A percentile compares a stretch with the other conserved stretches of the same genome.
phyloP scores from a whole-genome alignment of 2,113 vertebrate genomes.

The Coptodon bakossiorum region DNA sequence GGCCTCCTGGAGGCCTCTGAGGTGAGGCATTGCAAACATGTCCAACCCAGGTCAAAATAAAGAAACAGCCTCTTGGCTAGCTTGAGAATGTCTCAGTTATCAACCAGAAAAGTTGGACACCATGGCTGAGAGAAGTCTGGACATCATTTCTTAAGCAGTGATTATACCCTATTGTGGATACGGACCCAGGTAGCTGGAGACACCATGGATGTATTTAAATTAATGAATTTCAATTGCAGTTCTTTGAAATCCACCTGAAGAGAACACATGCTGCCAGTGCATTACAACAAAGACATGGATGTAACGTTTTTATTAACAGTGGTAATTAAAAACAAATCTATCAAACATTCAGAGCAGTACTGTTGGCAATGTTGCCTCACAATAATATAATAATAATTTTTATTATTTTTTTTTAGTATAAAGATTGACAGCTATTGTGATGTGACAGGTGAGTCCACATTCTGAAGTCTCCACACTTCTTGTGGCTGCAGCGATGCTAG shows the following conservation, averaged over 20 bases:
- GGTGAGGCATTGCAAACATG: neutral
- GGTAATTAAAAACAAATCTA: neutral
- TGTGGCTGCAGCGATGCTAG: neutral
- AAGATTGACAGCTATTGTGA: neutral
- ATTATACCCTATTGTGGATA: neutral
- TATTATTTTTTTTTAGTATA: neutral
- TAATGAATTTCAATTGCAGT: neutral
- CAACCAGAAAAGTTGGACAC: neutral
- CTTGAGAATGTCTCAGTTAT: neutral
- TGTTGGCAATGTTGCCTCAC: neutral
- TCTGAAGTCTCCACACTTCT: neutral
- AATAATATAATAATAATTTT: neutral
- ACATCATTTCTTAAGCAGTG: neutral
- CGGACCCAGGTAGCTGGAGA: neutral
- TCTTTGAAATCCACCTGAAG: neutral
- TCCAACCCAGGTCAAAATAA: neutral
- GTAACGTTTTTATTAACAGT: neutral
- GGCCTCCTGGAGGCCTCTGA: neutral
- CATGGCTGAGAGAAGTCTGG: neutral
- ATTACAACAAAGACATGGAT: neutral
- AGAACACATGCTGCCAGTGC: neutral
- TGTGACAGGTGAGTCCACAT: neutral
- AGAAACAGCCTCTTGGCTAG: neutral
- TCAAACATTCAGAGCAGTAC: neutral
- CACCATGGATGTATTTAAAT: neutral